These are phyloP conservation scores for Oenanthe melanoleuca DNA, from an alignment of 2,113 vertebrate genomes.

Conservation along the genomic window DNA sequence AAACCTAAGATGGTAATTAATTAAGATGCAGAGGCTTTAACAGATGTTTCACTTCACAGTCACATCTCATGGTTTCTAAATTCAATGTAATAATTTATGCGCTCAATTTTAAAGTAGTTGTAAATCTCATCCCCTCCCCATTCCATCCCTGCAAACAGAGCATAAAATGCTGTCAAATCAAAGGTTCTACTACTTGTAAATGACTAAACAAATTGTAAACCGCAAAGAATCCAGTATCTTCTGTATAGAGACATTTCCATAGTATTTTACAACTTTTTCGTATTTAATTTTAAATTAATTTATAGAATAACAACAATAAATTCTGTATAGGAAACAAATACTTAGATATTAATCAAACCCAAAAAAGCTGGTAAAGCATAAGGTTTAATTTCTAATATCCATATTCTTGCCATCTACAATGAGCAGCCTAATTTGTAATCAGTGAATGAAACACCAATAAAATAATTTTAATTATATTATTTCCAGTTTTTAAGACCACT, in stretches of 20 bases:
- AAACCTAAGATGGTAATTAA: background rate
- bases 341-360: background rate
- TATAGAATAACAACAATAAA: background rate
- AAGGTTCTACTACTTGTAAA: background rate
- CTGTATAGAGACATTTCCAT: background rate
- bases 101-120: background rate
- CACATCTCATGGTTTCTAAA: background rate
- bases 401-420: background rate
- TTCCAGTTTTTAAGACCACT: background rate
- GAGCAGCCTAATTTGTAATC: background rate
- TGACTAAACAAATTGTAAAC: background rate
- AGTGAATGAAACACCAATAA: background rate
- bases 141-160: background rate
- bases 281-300: background rate
- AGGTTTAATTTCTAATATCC: background rate
- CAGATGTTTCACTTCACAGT: conserved; percentile 58
- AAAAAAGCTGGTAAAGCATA: background rate
- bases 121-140: background rate
- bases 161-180: background rate
- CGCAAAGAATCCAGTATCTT: background rate
- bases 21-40: conserved; percentile 59
- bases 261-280: background rate
- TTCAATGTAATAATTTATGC: background rate
- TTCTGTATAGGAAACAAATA: background rate
- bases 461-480: background rate